Evolutionary conservation across 2,113 vertebrate species (phyloP), one percentile per base, ranked within the genome.

Genomic region (Lamprologus tigripictilis): DNA sequence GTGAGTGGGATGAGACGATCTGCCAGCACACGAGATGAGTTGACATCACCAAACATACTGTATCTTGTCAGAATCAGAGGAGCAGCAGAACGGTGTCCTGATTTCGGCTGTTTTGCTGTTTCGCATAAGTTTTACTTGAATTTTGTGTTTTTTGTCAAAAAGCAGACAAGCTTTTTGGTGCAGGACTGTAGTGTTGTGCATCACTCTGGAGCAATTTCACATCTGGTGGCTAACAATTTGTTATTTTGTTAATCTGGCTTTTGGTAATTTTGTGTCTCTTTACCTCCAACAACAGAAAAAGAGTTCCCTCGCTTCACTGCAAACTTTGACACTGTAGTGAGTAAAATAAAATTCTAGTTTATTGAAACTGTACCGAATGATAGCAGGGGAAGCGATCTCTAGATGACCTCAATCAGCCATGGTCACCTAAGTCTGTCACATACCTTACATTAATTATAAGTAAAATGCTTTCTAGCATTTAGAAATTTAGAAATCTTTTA

Each of bases 1-100:
- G 73, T 9, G 85, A 89, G 93, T 85, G 87, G 88, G 90, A 89
- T 88, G 89, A 89, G 87, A 88, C 54, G 53, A 91, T 84, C 79
- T 88, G 91, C 45, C 86, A 88, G 71, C 58, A 42, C 68, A 81
- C 81, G 35, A 63, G 90, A 91, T 81, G 84, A 86, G 84, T 7
- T 86, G 86, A 89, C 88, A 85, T 83, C 86, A 78, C 47, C 80
- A 83, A 92, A 89, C 89, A 91, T 73, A 88, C 63, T 79, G 85
- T 68, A 89, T 88, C 49, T 17, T 82, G 88, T 85, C 73, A 82
- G 33, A 35, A 90, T 93, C 88, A 92, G 49, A 91, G 86, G 28
- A 17, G 54, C 26, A 81, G 73, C 45, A 55, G 33, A 83, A 83
- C 37, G 6, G 4, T 45, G 85, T 80, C 87, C 89, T 88, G 90